Percentiles rank a stretch among this genome's conserved stretches.
Evolutionary conservation across 2,113 vertebrate species (phyloP).

Genomic region (Odobenus rosmarus): DNA sequence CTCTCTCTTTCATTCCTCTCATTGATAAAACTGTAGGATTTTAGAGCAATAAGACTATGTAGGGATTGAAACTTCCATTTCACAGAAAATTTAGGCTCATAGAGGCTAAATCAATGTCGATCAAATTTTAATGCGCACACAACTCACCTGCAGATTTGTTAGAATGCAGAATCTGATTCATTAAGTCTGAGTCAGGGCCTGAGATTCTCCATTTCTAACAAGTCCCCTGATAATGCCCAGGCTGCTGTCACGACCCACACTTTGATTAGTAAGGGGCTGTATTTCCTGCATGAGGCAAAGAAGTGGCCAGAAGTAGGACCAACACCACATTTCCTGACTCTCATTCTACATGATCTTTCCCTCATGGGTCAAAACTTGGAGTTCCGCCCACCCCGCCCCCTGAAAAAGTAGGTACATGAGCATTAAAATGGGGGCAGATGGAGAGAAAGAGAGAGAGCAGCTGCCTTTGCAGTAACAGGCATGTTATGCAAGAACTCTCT

Average conservation of each 20-base stretch:
- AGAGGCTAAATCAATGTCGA: background rate
- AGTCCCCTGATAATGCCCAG: background rate
- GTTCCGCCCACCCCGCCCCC: fast-evolving
- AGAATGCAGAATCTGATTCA: background rate
- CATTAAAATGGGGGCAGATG: background rate
- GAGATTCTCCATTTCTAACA: background rate
- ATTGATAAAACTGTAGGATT: background rate
- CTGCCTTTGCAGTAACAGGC: background rate
- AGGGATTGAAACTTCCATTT: background rate
- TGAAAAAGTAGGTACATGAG: background rate
- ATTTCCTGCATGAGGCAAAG: background rate
- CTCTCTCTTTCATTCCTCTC: background rate
- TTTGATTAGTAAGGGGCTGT: background rate
- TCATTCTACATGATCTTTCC: background rate
- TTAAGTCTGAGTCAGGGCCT: background rate
- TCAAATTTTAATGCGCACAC: background rate
- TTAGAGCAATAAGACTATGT: background rate
- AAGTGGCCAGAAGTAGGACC: background rate
- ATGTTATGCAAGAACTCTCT: background rate
- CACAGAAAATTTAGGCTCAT: background rate
- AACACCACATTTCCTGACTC: background rate
- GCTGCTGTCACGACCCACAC: background rate
- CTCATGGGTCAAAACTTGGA: background rate
- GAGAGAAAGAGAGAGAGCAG: background rate
- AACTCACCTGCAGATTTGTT: background rate